Base-by-base conservation (phyloP, 23 tunicate species). In the Trididemnum nubilum region DNA sequence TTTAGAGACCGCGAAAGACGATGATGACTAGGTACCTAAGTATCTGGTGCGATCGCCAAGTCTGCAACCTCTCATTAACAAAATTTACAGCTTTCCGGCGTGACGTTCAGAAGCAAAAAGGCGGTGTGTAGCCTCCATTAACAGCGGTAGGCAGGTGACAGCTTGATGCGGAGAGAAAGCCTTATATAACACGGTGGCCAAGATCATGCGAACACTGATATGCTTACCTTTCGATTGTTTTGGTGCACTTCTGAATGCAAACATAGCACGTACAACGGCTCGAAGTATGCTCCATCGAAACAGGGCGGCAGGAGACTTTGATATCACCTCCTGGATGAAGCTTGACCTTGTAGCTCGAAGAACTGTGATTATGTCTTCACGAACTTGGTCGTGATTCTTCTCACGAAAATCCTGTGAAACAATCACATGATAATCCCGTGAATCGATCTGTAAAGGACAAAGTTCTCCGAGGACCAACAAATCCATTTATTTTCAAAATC, bases 331-430 rank as follows among this genome's bases (percentile, higher is more conserved):
- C 34, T 81, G 92, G 29, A 87, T 57, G 54, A 87, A 87, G 24
- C 81, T 63, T 66, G 92, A 87, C 34, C 54, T 51, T 12, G 86
- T 66, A 0, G 86, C 64, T 4, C 92, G 78, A 0, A 87, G 33
- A 52, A 87, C 38, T 26, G 75, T 51, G 67, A 81, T 71, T 34
- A 87, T 70, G 77, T 87, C 86, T 60, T 87, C 92, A 22, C 92
- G 86, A 25, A 87, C 92, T 51, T 87, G 92, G 82, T 87, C 92
- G 54, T 87, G 92, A 81, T 87, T 87, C 54, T 87, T 87, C 51
- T 87, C 86, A 63, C 83, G 92, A 73, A 87, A 87, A 73, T 81
- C 80, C 92, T 87, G 72, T 18, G 15, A n/a, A n/a, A n/a, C n/a
- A n/a, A n/a, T n/a, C n/a, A n/a, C n/a, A n/a, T n/a, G n/a, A n/a